Conservation (phyloP, 2,797 vertebrate genomes). For the Cossypha heuglini region DNA sequence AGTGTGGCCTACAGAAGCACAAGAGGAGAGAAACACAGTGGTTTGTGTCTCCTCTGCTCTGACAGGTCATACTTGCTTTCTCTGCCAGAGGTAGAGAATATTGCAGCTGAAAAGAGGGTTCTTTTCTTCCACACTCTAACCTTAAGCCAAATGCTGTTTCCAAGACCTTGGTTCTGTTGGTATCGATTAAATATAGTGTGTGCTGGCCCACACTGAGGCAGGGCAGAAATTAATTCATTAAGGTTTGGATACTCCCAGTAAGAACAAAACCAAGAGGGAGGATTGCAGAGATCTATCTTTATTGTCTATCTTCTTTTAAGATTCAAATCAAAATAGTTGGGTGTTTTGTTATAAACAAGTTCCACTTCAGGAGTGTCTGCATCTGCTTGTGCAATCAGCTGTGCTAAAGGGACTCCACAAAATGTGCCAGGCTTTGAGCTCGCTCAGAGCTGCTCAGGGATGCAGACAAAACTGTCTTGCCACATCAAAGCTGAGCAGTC, state of each 20-base stretch:
- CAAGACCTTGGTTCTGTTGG: background rate
- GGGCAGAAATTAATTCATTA: background rate
- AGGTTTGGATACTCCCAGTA: background rate
- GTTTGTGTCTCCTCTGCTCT: background rate
- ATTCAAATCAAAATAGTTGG: background rate
- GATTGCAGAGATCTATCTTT: background rate
- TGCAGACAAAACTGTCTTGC: background rate
- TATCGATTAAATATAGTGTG: background rate
- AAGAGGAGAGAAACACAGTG: background rate
- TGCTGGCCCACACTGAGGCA: background rate
- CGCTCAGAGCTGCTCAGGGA: background rate
- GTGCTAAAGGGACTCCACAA: background rate
- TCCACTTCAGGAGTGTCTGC: background rate
- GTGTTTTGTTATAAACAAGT: background rate
- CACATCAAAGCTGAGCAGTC: conserved; percentile 12
- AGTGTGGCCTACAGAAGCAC: background rate
- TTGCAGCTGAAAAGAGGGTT: background rate
- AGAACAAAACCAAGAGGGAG: background rate
- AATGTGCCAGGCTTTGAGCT: background rate
- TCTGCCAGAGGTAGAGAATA: background rate
- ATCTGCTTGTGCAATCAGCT: background rate
- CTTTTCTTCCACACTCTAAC: background rate
- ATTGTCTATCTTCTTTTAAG: background rate
- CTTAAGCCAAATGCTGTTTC: background rate
- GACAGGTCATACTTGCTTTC: background rate